A percentile compares a stretch with the other conserved stretches of the same genome.
phyloP scores from a whole-genome alignment of 2,888 invertebrate species.

The Xylota segnis region DNA sequence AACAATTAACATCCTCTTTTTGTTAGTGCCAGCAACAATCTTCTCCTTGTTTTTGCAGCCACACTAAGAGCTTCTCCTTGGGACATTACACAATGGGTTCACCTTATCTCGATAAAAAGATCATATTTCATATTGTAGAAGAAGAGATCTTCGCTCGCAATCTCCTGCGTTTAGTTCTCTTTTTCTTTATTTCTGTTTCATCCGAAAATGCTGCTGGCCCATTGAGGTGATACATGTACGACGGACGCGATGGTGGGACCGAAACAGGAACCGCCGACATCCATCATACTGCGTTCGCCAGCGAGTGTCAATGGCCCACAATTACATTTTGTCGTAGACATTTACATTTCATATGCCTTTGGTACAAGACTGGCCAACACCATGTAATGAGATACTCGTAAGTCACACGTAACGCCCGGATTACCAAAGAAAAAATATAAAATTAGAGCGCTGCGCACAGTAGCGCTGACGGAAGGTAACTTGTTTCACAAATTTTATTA shows the following conservation, averaged over 20 bases:
- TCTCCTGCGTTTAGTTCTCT: conserved; percentile 44
- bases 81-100: conserved; percentile 71
- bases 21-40: conserved; percentile 70
- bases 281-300: conserved; percentile 19
- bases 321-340: conserved; percentile 55
- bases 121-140: conserved; percentile 71
- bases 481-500: conserved; percentile 77
- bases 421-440: conserved; percentile 57
- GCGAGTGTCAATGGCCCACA: conserved; percentile 71
- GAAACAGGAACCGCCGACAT: conserved; percentile 67
- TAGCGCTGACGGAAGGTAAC: conserved; percentile 69
- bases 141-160: conserved; percentile 66
- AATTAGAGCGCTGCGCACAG: conserved; percentile 56
- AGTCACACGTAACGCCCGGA: conserved; percentile 65
- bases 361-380: conserved; percentile 45
- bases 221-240: conserved; percentile 59
- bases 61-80: conserved; percentile 68
- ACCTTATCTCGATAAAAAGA: conserved; percentile 76
- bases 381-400: conserved; percentile 59
- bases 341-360: conserved; percentile 47
- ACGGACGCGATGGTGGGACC: conserved; percentile 11
- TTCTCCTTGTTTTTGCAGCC: conserved; percentile 66
- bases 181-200: too few species aligned
- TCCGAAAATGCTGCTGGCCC: conserved; percentile 50
- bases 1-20: conserved; percentile 77